phyloP scores from a whole-genome alignment of 2,888 invertebrate genomes.

The Drepanosiphum platanoidis region DNA sequence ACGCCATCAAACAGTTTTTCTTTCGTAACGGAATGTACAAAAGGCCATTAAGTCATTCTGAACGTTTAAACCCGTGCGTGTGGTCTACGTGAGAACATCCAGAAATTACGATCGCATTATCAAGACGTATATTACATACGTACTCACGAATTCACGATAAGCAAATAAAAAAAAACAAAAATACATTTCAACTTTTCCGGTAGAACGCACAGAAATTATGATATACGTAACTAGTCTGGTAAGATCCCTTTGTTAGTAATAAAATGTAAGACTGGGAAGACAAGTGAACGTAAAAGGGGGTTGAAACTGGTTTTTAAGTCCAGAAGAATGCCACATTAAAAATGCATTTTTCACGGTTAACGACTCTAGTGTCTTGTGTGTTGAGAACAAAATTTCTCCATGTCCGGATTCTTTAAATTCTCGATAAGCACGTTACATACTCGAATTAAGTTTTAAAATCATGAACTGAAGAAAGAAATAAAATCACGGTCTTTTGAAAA shows the following conservation, averaged over 20 bases:
- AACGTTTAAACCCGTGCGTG: neutral
- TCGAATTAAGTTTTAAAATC: neutral
- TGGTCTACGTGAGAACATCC: neutral
- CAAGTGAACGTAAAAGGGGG: neutral
- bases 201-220: neutral
- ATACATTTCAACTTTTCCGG: neutral
- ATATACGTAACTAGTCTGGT: neutral
- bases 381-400: neutral
- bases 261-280: neutral
- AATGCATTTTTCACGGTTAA: constrained; percentile 27
- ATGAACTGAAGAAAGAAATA: neutral
- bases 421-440: neutral
- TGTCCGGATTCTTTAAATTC: neutral
- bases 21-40: constrained; percentile 14
- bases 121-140: neutral
- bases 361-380: neutral
- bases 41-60: constrained; percentile 25
- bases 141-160: neutral
- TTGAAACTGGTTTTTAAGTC: constrained; percentile 25
- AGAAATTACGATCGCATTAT: neutral
- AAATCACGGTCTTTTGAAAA: neutral
- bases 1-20: neutral
- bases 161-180: neutral
- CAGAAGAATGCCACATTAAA: neutral
- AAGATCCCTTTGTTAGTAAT: neutral